Evolutionary conservation across 2,113 vertebrate genomes (phyloP).

Genomic region (Tragelaphus scriptus): DNA sequence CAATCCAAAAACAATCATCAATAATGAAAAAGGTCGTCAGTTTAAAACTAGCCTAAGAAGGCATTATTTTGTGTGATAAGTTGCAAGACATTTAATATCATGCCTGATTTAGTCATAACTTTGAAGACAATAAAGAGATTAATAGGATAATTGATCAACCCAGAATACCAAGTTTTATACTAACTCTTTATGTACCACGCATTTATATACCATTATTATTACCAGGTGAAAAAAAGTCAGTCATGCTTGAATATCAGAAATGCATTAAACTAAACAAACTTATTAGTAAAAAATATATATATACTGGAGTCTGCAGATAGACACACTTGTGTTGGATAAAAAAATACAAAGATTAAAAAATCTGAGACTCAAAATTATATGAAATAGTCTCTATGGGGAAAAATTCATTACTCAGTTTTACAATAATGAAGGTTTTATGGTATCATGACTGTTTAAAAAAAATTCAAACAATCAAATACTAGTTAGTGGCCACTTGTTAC

Average conservation of each 20-base stretch:
- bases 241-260: not conserved
- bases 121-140: not conserved
- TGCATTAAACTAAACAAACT: not conserved
- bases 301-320: not conserved
- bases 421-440: not conserved
- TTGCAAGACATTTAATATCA: not conserved
- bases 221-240: not conserved
- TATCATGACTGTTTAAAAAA: not conserved
- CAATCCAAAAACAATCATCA: not conserved
- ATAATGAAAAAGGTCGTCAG: not conserved
- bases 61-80: not conserved
- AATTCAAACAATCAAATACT: not conserved
- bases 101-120: conserved; percentile 1
- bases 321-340: not conserved
- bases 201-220: not conserved
- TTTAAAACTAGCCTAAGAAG: conserved; percentile 24
- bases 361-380: not conserved
- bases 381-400: not conserved
- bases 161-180: not conserved
- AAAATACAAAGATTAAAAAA: not conserved
- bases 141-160: not conserved
- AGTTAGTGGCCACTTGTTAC: not conserved
- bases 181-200: not conserved
- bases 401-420: not conserved
- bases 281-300: conserved; percentile 7